Evolutionary conservation across 2,888 invertebrate species (phyloP).

Genomic region (Strigamia transsilvanica): DNA sequence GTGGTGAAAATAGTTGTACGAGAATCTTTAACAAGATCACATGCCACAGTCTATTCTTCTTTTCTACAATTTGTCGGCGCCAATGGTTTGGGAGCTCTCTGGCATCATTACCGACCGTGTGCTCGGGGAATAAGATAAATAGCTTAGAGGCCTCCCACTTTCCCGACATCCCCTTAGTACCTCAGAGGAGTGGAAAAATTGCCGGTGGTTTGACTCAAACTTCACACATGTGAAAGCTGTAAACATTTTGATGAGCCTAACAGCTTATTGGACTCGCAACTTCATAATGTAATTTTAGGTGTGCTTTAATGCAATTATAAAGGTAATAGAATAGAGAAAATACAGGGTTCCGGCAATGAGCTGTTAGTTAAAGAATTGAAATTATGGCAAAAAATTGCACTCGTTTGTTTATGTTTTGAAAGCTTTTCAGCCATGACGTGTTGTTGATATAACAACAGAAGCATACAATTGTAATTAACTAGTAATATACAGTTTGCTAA

Average conservation of each 20-base stretch:
- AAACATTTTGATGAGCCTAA: constrained; percentile 38
- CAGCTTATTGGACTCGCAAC: constrained; percentile 10
- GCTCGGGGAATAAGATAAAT: constrained; percentile 45
- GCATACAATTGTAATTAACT: too few species aligned
- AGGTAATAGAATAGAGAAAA: not conserved
- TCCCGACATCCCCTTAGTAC: constrained; percentile 43
- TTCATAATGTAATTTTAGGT: not conserved
- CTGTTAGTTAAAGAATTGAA: too few species aligned
- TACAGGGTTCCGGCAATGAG: not conserved
- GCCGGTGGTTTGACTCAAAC: constrained; percentile 38
- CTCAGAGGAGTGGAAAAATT: constrained; percentile 32
- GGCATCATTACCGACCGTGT: constrained; percentile 42
- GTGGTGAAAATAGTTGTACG: constrained; percentile 39
- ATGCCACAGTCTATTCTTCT: constrained; percentile 36
- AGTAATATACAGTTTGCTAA: too few species aligned
- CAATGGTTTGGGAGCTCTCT: constrained; percentile 48
- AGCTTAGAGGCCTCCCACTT: constrained; percentile 46
- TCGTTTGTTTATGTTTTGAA: too few species aligned
- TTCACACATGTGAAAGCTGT: constrained; percentile 23
- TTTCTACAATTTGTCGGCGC: constrained; percentile 39
- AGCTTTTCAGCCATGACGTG: too few species aligned
- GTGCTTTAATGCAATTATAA: not conserved
- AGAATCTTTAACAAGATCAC: constrained; percentile 49
- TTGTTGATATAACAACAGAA: too few species aligned
- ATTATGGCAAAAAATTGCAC: too few species aligned